A percentile compares a stretch with the other conserved stretches of the same genome.
These are phyloP conservation scores for Pristionchus exspectatus DNA, from an alignment of 2,888 invertebrate genomes.

Conservation along the genomic window DNA sequence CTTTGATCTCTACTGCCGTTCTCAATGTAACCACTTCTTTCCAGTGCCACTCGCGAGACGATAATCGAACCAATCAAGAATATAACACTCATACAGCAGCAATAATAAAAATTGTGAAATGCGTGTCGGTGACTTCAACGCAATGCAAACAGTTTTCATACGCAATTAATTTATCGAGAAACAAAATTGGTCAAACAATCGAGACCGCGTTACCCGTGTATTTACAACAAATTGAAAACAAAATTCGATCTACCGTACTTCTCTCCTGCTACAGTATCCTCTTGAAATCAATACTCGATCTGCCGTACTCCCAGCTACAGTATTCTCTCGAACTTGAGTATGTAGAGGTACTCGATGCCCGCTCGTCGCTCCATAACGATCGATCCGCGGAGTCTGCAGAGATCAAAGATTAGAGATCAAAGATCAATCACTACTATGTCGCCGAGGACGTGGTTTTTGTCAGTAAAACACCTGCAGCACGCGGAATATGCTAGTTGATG, in stretches of 20 bases:
- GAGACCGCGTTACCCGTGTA: background rate
- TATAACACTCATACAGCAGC: too few relatives aligned
- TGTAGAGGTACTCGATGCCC: conserved; percentile 90
- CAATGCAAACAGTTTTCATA: background rate
- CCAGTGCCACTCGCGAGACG: too few relatives aligned
- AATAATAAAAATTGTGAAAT: background rate
- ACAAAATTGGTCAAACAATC: background rate
- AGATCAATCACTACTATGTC: background rate
- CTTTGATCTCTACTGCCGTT: background rate
- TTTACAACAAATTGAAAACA: background rate
- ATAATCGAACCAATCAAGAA: too few relatives aligned
- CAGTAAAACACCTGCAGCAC: too few relatives aligned
- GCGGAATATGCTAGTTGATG: too few relatives aligned
- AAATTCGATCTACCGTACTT: background rate
- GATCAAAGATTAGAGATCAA: background rate
- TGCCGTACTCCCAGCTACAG: background rate
- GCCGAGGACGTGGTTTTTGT: too few relatives aligned
- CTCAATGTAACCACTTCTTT: background rate
- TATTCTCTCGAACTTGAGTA: conserved; percentile 84
- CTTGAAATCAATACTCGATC: background rate
- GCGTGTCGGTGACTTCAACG: background rate
- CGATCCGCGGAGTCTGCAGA: conserved; percentile 82
- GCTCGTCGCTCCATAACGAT: conserved; percentile 87
- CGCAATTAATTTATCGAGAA: background rate
- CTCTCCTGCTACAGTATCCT: background rate